Conservation (phyloP, 2,113 vertebrate species). For the Beaufortia kweichowensis region DNA sequence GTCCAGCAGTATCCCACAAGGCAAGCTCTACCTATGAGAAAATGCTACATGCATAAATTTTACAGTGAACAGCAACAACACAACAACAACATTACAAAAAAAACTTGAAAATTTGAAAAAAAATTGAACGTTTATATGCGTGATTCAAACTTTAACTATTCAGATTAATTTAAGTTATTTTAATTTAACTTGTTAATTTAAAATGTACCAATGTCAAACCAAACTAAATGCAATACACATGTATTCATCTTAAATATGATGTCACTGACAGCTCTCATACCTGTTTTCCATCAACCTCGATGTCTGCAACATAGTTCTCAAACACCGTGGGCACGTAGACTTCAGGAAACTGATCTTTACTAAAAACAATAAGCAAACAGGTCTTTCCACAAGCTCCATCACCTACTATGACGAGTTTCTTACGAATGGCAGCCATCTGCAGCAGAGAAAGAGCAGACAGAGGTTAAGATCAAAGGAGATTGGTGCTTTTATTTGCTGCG, state of each 20-base stretch:
- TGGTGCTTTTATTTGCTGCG: neutral
- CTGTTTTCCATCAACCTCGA: constrained; percentile 82
- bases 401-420: constrained; percentile 83
- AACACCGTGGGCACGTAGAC: constrained; percentile 83
- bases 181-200: too few relatives aligned
- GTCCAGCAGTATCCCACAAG: constrained; percentile 56
- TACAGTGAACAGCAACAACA: neutral
- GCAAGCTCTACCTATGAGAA: constrained; percentile 53
- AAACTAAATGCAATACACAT: too few relatives aligned
- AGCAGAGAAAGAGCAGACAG: neutral
- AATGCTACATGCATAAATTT: neutral
- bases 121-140: too few relatives aligned
- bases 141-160: too few relatives aligned
- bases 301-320: constrained; percentile 83
- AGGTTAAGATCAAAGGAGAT: neutral
- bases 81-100: neutral
- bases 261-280: constrained; percentile 53
- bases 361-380: constrained; percentile 56
- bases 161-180: too few relatives aligned
- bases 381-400: constrained; percentile 76
- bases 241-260: too few relatives aligned
- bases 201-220: too few relatives aligned
- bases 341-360: constrained; percentile 63
- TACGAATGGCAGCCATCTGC: constrained; percentile 81
- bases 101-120: neutral